Evolutionary conservation across 2,113 vertebrate species (phyloP), one percentile per base, ranked within the genome.

Genomic region (Leptocoma aspasia): DNA sequence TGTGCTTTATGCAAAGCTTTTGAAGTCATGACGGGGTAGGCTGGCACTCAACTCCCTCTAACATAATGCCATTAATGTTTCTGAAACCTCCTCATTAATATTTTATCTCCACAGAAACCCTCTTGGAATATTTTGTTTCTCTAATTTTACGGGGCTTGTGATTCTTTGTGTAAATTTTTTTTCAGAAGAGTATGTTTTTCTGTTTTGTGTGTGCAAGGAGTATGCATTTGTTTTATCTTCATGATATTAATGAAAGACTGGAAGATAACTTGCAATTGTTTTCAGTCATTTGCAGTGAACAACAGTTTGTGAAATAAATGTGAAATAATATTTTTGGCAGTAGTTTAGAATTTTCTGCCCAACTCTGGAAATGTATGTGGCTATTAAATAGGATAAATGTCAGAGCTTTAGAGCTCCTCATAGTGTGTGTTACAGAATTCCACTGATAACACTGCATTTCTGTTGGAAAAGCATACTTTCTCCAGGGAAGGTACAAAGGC

Each of bases 1-100:
- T 20, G n/a, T 56, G n/a, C 60, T 66, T 91, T 37, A 31, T 19
- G 35, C 20, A 65, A 76, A 69, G 44, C 71, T 45, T 72, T 64
- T 0, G 0, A 47, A 80, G 53, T 39, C 27, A 11, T 0, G 1
- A 37, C 0, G 3, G 50, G 41, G 7, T 44, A 60, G 47, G 27
- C 27, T 88, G 44, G 37, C 9, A 30, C 59, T 53, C 35, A 14
- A 0, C 27, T 77, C 50, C 24, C 13, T 42, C 27, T 50, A 10
- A 26, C 13, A 24, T 20, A 57, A 56, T 13, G 37, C 39, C 4
- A 3, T 33, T 47, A 1, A 6, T 7, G 4, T 45, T 88, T 68
- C 50, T 86, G 33, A 75, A 68, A 71, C 59, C 10, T 64, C 35
- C 30, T 78, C 13, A 1, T 22, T 31, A 54, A n/a, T 7, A 1